phyloP scores from a whole-genome alignment of 2,113 vertebrate species.

The Notarius quadriscutis region DNA sequence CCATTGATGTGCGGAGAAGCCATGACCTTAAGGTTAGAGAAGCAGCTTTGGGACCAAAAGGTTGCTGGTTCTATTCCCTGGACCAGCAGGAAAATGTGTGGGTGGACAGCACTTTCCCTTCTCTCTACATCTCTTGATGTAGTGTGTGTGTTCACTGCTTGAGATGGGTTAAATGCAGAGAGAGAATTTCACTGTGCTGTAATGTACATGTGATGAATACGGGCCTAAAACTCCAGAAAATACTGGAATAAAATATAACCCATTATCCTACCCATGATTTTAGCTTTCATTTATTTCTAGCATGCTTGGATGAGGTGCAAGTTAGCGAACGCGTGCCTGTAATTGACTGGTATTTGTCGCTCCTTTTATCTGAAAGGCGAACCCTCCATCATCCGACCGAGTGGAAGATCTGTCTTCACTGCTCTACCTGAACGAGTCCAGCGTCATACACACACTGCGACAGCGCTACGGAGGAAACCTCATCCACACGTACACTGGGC shows the following conservation, averaged over 20 bases:
- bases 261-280: neutral
- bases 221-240: too few species aligned
- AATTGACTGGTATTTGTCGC: neutral
- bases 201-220: too few species aligned
- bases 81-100: too few species aligned
- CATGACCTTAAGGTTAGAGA: too few species aligned
- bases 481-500: constrained; percentile 87
- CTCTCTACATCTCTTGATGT: too few species aligned
- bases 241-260: neutral
- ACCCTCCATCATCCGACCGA: constrained; percentile 85
- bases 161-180: too few species aligned
- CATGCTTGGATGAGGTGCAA: neutral
- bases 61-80: too few species aligned
- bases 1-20: neutral
- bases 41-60: too few species aligned
- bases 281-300: neutral
- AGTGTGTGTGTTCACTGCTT: too few species aligned
- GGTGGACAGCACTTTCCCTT: too few species aligned
- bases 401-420: constrained; percentile 90
- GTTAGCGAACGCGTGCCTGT: neutral
- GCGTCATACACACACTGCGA: constrained; percentile 87
- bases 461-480: constrained; percentile 91
- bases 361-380: constrained; percentile 75
- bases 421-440: constrained; percentile 94
- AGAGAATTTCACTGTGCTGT: too few species aligned